Conservation (phyloP, 2,888 invertebrate genomes). For the Campoplex capitator region DNA sequence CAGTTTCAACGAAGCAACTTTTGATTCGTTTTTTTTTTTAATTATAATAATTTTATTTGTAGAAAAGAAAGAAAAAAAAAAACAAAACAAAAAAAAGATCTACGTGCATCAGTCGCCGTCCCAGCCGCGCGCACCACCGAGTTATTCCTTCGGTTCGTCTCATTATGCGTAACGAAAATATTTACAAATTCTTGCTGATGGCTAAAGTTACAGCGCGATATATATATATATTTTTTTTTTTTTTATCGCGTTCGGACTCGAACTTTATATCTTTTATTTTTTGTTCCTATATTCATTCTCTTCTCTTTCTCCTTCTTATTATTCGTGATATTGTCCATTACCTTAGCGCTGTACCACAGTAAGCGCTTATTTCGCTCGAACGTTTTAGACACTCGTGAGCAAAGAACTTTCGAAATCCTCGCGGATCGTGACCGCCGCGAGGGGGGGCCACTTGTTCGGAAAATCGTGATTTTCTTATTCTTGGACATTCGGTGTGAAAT, state of each 20-base stretch:
- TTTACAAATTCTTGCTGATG: constrained; percentile 74
- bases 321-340: constrained; percentile 8
- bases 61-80: constrained; percentile 32
- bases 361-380: constrained; percentile 60
- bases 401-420: constrained; percentile 4
- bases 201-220: constrained; percentile 18
- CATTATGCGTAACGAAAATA: constrained; percentile 77
- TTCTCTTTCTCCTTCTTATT: constrained; percentile 18
- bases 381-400: constrained; percentile 67
- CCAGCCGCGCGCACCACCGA: constrained; percentile 60
- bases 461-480: constrained; percentile 49
- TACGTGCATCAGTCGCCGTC: constrained; percentile 58
- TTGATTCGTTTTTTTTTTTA: constrained; percentile 1
- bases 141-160: constrained; percentile 40
- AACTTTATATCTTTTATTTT: constrained; percentile 12
- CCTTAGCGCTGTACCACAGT: constrained; percentile 7
- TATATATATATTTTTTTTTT: not conserved
- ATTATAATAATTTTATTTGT: constrained; percentile 6
- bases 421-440: not conserved
- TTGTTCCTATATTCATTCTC: constrained; percentile 1
- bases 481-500: constrained; percentile 56
- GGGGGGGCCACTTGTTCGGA: not conserved
- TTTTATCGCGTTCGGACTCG: constrained; percentile 37
- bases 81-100: constrained; percentile 36
- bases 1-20: constrained; percentile 31